phyloP scores from a whole-genome alignment of 2,888 invertebrate species.

The Myopa testacea region DNA sequence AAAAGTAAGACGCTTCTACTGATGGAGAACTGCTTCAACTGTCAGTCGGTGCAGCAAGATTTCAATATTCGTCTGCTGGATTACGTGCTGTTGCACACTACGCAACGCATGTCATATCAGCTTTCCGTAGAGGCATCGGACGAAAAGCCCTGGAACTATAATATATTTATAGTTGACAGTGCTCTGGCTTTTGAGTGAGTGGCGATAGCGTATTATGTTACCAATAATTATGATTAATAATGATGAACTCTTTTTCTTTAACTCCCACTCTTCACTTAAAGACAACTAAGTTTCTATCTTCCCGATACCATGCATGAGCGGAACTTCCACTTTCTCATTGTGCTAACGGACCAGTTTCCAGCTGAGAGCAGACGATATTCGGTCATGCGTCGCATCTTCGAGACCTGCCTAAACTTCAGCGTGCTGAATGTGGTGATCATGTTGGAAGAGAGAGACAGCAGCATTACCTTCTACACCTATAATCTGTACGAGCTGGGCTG shows the following conservation, averaged over 20 bases:
- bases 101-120: constrained; percentile 47
- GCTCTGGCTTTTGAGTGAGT: constrained; percentile 32
- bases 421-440: constrained; percentile 27
- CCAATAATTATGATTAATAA: background rate
- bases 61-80: constrained; percentile 49
- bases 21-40: constrained; percentile 47
- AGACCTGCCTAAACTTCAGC: constrained; percentile 11
- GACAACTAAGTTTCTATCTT: constrained; percentile 12
- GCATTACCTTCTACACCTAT: constrained; percentile 25
- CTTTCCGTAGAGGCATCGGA: constrained; percentile 31
- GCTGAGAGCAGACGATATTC: background rate
- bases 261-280: background rate
- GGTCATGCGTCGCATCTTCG: constrained; percentile 6
- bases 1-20: constrained; percentile 51
- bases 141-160: constrained; percentile 37
- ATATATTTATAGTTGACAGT: constrained; percentile 41
- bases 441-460: background rate
- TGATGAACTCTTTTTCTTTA: background rate
- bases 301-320: constrained; percentile 17
- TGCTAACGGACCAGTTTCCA: constrained; percentile 9
- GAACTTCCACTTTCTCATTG: constrained; percentile 29
- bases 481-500: constrained; percentile 25
- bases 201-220: background rate
- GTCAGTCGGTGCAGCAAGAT: background rate
- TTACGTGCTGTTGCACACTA: constrained; percentile 46